Conservation (phyloP, 2,888 invertebrate species). For the Tuta absoluta region DNA sequence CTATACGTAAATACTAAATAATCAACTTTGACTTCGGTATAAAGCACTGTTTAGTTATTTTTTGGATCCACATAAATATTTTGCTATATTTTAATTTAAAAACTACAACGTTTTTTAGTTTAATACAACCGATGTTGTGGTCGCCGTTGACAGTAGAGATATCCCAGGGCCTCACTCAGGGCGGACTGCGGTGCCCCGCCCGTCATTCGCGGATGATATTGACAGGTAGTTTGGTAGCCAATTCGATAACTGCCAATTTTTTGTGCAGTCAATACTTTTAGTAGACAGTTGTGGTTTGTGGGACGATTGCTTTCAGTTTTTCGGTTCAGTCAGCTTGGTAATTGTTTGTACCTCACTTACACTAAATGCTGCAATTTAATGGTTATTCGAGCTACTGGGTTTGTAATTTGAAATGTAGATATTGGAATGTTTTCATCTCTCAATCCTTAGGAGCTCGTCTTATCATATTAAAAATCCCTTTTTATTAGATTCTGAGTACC, state of each 20-base stretch:
- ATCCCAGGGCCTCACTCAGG: neutral
- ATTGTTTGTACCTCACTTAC: neutral
- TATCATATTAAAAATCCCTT: neutral
- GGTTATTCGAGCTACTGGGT: no score
- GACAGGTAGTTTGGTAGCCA: conserved; percentile 11
- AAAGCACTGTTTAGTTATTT: no score
- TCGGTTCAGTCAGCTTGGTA: neutral
- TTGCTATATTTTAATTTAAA: no score
- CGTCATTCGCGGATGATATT: conserved; percentile 28
- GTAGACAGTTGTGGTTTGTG: neutral
- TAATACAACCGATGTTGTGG: no score
- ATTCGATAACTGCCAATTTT: neutral
- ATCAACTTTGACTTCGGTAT: no score
- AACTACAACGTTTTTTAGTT: no score
- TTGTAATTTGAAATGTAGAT: no score
- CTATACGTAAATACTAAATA: no score
- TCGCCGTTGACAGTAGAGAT: neutral
- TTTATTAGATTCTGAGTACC: neutral
- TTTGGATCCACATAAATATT: no score
- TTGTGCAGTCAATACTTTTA: conserved; percentile 2
- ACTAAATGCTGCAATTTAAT: neutral
- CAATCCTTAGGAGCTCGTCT: neutral
- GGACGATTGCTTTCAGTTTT: conserved; percentile 5
- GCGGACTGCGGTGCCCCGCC: conserved; percentile 3
- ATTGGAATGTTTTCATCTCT: neutral